These are phyloP conservation scores for Cosmopolites sordidus DNA, from an alignment of 2,888 invertebrate genomes.

Conservation along the genomic window DNA sequence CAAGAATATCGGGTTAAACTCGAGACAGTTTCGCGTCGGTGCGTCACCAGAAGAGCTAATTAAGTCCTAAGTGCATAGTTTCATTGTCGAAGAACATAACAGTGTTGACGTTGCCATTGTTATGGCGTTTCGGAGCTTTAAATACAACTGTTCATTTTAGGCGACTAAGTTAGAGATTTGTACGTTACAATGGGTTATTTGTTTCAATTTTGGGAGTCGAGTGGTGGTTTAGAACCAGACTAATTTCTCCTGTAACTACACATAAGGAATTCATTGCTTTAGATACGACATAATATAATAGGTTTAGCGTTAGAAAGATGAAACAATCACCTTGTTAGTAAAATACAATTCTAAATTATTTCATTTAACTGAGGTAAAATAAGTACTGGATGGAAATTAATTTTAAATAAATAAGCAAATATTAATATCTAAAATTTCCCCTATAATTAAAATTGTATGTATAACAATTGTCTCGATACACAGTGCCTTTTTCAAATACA, in stretches of 20 bases:
- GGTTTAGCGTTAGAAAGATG: no score
- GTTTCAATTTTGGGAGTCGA: neutral
- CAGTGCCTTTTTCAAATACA: no score
- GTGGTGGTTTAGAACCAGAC: neutral
- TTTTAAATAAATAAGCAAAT: no score
- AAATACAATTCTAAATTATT: no score
- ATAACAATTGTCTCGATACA: no score
- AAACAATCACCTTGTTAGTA: no score
- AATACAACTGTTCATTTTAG: neutral
- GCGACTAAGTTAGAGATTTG: neutral
- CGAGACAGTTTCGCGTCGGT: neutral
- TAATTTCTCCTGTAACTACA: neutral
- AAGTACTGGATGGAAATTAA: no score
- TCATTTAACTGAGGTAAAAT: no score
- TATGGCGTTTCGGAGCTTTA: neutral
- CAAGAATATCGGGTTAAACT: neutral
- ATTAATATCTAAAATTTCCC: no score
- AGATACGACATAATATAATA: no score
- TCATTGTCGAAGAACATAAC: constrained; percentile 1
- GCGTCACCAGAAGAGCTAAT: neutral
- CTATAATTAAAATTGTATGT: no score
- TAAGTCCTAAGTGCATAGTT: neutral
- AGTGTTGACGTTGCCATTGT: neutral
- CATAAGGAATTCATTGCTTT: neutral
- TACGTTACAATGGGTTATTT: neutral